A percentile compares a stretch with the other conserved stretches of the same genome.
These are phyloP conservation scores for Zhuqinia jingwanae DNA, from an alignment of 2,888 invertebrate genomes.

Conservation along the genomic window DNA sequence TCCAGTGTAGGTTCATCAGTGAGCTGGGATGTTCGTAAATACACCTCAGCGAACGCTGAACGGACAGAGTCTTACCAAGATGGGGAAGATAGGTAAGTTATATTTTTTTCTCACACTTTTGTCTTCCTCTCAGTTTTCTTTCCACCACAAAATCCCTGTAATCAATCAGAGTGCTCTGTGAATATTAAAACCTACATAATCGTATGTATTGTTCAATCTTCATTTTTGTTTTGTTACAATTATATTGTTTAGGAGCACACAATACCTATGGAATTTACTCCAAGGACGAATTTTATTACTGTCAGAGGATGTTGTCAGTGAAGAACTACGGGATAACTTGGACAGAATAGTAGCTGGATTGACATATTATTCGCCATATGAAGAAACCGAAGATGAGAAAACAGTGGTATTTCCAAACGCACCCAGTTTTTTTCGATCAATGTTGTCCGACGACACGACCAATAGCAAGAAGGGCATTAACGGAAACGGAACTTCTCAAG, in stretches of 20 bases:
- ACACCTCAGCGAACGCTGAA: too few species aligned
- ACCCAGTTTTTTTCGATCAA: conserved; percentile 19
- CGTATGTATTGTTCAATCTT: not conserved
- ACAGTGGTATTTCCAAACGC: conserved; percentile 45
- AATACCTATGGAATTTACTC: conserved; percentile 76
- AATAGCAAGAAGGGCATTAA: not conserved
- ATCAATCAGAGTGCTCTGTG: too few species aligned
- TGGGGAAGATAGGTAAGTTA: too few species aligned
- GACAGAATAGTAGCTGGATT: conserved; percentile 70
- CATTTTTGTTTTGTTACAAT: not conserved
- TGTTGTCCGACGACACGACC: not conserved
- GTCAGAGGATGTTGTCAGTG: conserved; percentile 75
- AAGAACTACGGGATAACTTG: conserved; percentile 72
- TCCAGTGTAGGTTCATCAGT: too few species aligned
- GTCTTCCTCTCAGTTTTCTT: too few species aligned
- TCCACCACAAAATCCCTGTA: too few species aligned
- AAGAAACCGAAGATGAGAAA: conserved; percentile 40
- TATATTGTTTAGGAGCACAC: conserved; percentile 69
- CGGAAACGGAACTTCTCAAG: not conserved
- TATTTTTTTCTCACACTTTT: too few species aligned
- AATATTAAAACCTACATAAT: too few species aligned
- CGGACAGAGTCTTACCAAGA: too few species aligned
- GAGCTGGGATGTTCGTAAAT: too few species aligned
- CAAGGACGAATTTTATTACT: conserved; percentile 71
- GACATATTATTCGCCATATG: conserved; percentile 61